phyloP scores from a whole-genome alignment of 2,888 invertebrate species.

The Nyleta sp. region DNA sequence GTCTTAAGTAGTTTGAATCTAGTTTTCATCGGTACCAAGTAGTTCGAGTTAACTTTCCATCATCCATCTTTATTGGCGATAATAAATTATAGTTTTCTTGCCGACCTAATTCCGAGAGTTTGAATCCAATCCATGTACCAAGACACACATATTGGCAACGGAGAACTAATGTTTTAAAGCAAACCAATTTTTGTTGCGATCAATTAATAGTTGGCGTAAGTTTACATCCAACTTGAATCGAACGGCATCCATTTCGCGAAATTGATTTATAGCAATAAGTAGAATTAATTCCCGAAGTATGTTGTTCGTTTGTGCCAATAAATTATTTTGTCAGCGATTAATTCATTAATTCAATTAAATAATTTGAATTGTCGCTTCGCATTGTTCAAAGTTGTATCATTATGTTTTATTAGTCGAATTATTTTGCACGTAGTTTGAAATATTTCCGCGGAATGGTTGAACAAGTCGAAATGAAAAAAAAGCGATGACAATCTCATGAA shows the following conservation, averaged over 20 bases:
- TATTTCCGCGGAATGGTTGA: no score
- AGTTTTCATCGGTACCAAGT: constrained; percentile 33
- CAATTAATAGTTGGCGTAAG: constrained; percentile 6
- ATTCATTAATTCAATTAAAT: no score
- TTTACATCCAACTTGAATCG: constrained; percentile 1
- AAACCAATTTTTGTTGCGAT: constrained; percentile 3
- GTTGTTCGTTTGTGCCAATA: no score
- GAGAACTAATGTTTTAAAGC: not conserved
- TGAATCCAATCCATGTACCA: constrained; percentile 7
- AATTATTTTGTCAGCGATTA: no score
- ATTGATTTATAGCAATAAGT: not conserved
- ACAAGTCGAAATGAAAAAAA: no score
- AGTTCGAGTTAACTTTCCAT: constrained; percentile 36
- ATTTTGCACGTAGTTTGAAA: no score
- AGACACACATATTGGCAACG: not conserved
- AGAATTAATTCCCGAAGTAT: no score
- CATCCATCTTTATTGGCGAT: constrained; percentile 38
- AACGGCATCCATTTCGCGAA: not conserved
- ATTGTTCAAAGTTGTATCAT: no score
- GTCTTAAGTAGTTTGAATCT: constrained; percentile 38
- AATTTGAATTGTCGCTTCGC: no score
- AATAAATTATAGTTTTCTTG: constrained; percentile 20
- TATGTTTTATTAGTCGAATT: no score
- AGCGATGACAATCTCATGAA: no score
- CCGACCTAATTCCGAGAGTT: constrained; percentile 8